These are phyloP conservation scores for Macrosteles quadrilineatus DNA, from an alignment of 1,140 invertebrate genomes.

Conservation along the genomic window DNA sequence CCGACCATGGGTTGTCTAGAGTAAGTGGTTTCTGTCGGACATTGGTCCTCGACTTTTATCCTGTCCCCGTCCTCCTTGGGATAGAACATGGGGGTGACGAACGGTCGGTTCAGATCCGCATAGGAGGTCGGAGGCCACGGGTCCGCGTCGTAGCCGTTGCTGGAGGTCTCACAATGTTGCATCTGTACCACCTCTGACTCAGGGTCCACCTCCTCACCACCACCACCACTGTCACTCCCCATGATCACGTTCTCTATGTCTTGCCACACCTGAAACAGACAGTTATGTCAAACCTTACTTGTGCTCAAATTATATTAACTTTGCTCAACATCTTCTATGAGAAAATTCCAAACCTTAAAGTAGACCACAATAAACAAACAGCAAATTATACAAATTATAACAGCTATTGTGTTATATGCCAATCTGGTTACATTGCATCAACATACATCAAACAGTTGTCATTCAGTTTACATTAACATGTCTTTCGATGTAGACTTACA, in stretches of 20 bases:
- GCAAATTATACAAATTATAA: too few relatives aligned
- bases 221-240: constrained; percentile 40
- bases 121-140: constrained; percentile 24
- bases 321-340: too few relatives aligned
- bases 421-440: too few relatives aligned
- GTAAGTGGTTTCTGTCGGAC: background rate
- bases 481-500: too few relatives aligned
- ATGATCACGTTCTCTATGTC: constrained; percentile 56
- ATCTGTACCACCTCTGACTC: background rate
- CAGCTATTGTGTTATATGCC: too few relatives aligned
- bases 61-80: constrained; percentile 10
- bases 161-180: background rate
- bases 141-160: background rate
- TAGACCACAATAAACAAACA: too few relatives aligned
- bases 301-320: too few relatives aligned
- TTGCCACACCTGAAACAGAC: constrained; percentile 54
- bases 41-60: constrained; percentile 12
- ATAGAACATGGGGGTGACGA: background rate
- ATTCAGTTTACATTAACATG: too few relatives aligned
- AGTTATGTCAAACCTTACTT: too few relatives aligned
- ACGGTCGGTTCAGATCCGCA: constrained; percentile 23
- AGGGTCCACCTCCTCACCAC: constrained; percentile 28
- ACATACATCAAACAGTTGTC: too few relatives aligned
- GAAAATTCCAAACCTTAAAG: too few relatives aligned
- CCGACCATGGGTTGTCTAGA: background rate